Evolutionary conservation across 1,140 invertebrate genomes (phyloP), one percentile per base, ranked within the genome.

Genomic region (Monomorium pharaonis): DNA sequence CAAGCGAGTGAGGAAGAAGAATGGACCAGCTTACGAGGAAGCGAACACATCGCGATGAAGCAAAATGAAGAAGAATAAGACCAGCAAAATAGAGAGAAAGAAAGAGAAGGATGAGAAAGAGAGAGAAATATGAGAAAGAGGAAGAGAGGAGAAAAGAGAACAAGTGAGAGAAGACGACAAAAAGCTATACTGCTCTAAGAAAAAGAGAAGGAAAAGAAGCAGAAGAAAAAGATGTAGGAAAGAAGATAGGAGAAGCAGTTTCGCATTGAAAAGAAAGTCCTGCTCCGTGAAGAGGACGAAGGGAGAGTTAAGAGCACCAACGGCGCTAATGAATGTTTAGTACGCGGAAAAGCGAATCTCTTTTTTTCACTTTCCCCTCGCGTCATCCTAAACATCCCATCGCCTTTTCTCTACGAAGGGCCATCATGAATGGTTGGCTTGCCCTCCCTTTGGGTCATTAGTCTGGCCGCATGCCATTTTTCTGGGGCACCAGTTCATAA

Each of bases 271-370:
- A 51, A 51, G 49, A 37, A 21, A 67, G 12, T 6, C n/a, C 30
- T 63, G 44, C 44, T 24, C 27, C 33, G 62, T 14, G 27, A 87
- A 47, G 42, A 30, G 54, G 16, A 30, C 37, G 56, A 81, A 37
- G 37, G 30, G 27, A 86, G 63, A 60, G 75, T 76, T 81, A 80
- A 72, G 69, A 85, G 72, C 47, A 81, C 37, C 33, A 37, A 74
- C 63, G 62, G 67, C 80, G 69, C 56, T 91, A 91, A 89, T 91
- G 86, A 89, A 92, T 90, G 86, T 91, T 92, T 89, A 88, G 42
- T 63, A 58, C 70, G 69, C 69, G 65, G 69, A 87, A 91, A 88
- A 83, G 85, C 85, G 84, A 88, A 88, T 90, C 84, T 63, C 75
- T 74, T 58, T 80, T 85, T 84, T 62, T 70, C 49, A 24, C 54